Evolutionary conservation across 1,140 invertebrate species (phyloP), one percentile per base, ranked within the genome.

Genomic region (Mya arenaria): DNA sequence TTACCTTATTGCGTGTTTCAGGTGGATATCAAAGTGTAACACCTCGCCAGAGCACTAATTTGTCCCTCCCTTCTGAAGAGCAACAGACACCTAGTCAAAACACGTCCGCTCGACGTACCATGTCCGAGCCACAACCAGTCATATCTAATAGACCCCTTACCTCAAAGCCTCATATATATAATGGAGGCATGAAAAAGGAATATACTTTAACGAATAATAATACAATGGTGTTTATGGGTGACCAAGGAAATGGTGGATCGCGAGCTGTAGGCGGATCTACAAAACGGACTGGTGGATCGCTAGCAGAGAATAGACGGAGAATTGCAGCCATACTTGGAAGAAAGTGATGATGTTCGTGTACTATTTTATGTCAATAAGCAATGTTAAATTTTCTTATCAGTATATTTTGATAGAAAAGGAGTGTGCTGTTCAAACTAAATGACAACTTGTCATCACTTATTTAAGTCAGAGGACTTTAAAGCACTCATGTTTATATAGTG

Each of bases 291-390:
- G 75, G 75, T 1, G 75, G 75, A 17, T 52, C 69, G 4, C 36
- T 88, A 34, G 71, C 80, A 15, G 84, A 88, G 52, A 88, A 86
- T 65, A 79, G 85, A 48, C 62, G 73, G 8, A 75, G 86, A 68
- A 86, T 88, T 28, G 83, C 85, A 15, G 78, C 74, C n/a, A 80
- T 86, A 30, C 68, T 88, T 28, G 86, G 86, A 2, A 68, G 81
- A 41, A 80, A 80, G 52, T 80, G 37, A 80, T 68, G n/a, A n/a
- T n/a, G n/a, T n/a, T n/a, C n/a, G n/a, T n/a, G n/a, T n/a, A n/a
- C n/a, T n/a, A n/a, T n/a, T n/a, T n/a, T n/a, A n/a, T n/a, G n/a
- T n/a, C n/a, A n/a, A n/a, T n/a, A n/a, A n/a, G n/a, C n/a, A n/a
- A n/a, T n/a, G n/a, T n/a, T n/a, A n/a, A n/a, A n/a, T n/a, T n/a